These are phyloP conservation scores for Argopecten irradians DNA, from an alignment of 1,140 invertebrate species.

Conservation along the genomic window DNA sequence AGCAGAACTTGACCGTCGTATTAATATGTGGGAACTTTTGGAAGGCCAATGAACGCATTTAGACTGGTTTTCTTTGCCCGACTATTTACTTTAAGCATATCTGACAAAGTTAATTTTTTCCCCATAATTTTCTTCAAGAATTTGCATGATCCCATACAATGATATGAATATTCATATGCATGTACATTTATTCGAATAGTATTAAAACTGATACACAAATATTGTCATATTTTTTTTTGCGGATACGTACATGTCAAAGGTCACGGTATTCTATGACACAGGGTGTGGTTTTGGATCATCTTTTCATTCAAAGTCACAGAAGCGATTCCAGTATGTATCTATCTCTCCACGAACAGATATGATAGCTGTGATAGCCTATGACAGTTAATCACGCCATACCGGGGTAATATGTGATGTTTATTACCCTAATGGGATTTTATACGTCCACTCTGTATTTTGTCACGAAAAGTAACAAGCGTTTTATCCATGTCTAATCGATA, in stretches of 20 bases:
- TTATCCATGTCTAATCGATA: background rate
- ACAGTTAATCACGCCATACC: background rate
- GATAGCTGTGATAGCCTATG: background rate
- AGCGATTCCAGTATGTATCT: background rate
- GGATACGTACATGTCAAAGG: background rate
- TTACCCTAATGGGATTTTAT: background rate
- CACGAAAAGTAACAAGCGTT: background rate
- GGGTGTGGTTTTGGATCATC: background rate
- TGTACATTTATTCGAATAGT: too few relatives aligned
- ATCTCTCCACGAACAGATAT: background rate
- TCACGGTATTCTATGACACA: background rate
- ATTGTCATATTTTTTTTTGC: background rate
- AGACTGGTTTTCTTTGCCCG: too few relatives aligned
- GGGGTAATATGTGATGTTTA: background rate
- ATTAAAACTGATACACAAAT: background rate
- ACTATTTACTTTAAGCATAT: too few relatives aligned
- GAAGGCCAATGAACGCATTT: too few relatives aligned
- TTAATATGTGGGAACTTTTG: too few relatives aligned
- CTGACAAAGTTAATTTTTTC: too few relatives aligned
- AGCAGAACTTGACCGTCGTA: too few relatives aligned
- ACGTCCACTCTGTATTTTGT: background rate
- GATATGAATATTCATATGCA: too few relatives aligned
- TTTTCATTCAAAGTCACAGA: background rate
- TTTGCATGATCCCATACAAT: too few relatives aligned
- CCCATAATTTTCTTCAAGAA: too few relatives aligned